Base-by-base conservation (phyloP, 2,113 vertebrate species). In the Pantherophis guttatus region DNA sequence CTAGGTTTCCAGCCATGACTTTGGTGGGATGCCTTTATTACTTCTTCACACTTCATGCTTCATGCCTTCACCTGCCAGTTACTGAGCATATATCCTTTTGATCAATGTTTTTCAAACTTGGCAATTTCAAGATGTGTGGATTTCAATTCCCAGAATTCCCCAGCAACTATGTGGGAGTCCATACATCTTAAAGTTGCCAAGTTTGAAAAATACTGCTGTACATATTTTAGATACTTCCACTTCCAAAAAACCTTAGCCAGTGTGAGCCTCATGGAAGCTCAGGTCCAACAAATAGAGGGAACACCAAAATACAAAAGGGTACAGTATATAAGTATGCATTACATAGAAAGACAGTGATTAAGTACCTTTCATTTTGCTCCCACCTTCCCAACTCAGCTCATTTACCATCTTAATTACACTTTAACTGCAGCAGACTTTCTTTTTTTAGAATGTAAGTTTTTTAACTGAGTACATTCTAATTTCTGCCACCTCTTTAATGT, bases 371-470 rank as follows among this genome's bases (percentile, higher is more conserved):
- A 90, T 0, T 48, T 93, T 39, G 75, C 91, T 93, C 4, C 70
- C 3, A 33, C 29, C 65, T 52, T 24, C 90, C 91, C 58, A 93
- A 0, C 39, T 0, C 29, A 0, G 54, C 15, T 6, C 87, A 21
- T 10, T 53, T 75, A 53, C 57, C 8, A 93, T 91, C 85, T 19
- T 52, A 94, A 94, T 11, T 5, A 11, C 0, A 29, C 50, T 62
- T 94, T 93, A 86, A 94, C 13, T 65, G 55, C 10, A 55, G 2
- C 12, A 86, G 94, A 92, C 24, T 58, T 11, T 33, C 54, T 59
- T 91, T 85, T 91, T n/a, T 55, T 86, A 93, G 93, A 62, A 5
- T 21, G 33, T 15, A 5, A 86, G 13, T 13, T 65, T 70, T 92
- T 89, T 70, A 15, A 93, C 75, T 75, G 24, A 90, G 0, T 0